Conservation (phyloP, 2,113 vertebrate species). For the Ochotona princeps region DNA sequence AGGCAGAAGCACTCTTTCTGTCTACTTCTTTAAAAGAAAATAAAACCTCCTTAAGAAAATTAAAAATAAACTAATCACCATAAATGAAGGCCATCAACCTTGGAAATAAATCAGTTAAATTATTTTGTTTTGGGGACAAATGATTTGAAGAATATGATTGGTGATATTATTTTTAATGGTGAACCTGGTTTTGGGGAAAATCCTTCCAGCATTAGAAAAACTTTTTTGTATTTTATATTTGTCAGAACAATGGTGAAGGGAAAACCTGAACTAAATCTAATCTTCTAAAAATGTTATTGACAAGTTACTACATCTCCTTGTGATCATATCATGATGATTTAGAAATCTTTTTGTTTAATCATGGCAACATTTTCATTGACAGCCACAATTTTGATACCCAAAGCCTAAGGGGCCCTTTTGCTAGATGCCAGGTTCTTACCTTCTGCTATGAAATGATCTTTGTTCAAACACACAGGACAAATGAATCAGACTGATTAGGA, state of each 20-base stretch:
- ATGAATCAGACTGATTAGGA: conserved; percentile 38
- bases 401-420: neutral
- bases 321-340: neutral
- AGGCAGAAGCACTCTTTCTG: no score
- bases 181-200: neutral
- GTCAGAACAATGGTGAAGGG: neutral
- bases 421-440: neutral
- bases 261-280: conserved; percentile 11
- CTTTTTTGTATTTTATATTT: conserved; percentile 4
- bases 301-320: neutral
- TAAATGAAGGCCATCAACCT: neutral
- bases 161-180: neutral
- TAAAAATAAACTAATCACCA: no score
- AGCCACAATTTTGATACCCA: conserved; percentile 44
- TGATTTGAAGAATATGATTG: neutral
- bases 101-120: conserved; percentile 31
- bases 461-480: conserved; percentile 62
- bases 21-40: no score
- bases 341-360: conserved; percentile 33
- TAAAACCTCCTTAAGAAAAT: no score
- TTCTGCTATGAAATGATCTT: conserved; percentile 60
- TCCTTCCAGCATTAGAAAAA: neutral
- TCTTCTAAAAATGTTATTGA: neutral
- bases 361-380: conserved; percentile 14
- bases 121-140: neutral